Evolutionary conservation across 2,888 invertebrate genomes (phyloP).

Genomic region (Brachyopa scutellaris): DNA sequence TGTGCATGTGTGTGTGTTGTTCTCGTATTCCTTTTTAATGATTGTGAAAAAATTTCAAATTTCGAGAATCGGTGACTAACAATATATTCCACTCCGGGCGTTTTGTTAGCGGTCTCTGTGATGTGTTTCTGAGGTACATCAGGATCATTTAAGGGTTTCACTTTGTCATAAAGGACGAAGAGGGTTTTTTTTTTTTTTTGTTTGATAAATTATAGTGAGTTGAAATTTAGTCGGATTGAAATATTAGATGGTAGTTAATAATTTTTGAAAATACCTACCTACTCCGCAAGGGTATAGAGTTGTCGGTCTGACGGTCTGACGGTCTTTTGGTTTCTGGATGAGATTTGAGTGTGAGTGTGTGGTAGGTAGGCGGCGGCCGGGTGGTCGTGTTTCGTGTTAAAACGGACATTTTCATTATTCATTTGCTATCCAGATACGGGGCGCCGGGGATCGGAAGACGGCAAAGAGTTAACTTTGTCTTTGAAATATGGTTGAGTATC

Average conservation of each 20-base stretch:
- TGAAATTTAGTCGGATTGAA: slow-evolving; percentile 61
- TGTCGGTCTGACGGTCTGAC: background rate
- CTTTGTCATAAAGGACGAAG: slow-evolving; percentile 44
- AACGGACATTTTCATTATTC: slow-evolving; percentile 53
- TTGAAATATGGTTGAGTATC: slow-evolving; percentile 32
- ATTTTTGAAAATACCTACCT: slow-evolving; percentile 39
- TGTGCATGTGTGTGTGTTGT: background rate
- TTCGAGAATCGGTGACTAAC: slow-evolving; percentile 17
- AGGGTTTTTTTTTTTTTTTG: slow-evolving; percentile 19
- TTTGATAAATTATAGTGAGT: slow-evolving; percentile 60
- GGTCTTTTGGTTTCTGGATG: too few species aligned
- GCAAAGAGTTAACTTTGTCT: slow-evolving; percentile 25
- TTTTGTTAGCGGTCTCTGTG: slow-evolving; percentile 34
- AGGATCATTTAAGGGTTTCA: slow-evolving; percentile 56
- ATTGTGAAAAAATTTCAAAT: too few species aligned
- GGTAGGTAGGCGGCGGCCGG: background rate
- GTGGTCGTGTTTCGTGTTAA: slow-evolving; percentile 33
- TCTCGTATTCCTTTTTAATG: slow-evolving; percentile 22
- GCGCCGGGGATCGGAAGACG: background rate
- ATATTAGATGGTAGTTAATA: slow-evolving; percentile 61
- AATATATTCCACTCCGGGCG: slow-evolving; percentile 22
- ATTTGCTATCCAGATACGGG: slow-evolving; percentile 6
- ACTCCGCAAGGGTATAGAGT: too few species aligned
- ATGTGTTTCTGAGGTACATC: slow-evolving; percentile 61
- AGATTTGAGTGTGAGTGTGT: background rate